These are phyloP conservation scores for Didymodactylos carnosus DNA, from an alignment of 2,888 invertebrate genomes.

Conservation along the genomic window DNA sequence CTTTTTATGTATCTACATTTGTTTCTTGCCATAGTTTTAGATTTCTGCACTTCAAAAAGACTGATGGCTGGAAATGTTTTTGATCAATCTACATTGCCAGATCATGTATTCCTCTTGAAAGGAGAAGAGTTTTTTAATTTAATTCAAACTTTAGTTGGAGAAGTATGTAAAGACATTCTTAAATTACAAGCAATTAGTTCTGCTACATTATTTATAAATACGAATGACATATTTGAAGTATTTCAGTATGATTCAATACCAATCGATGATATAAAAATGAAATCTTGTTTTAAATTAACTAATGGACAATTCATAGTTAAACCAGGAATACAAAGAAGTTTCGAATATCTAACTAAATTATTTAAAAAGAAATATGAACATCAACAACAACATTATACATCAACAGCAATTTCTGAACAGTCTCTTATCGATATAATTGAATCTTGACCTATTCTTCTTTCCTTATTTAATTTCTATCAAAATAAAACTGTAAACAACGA, in stretches of 20 bases:
- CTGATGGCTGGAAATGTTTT: too few relatives aligned
- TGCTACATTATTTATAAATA: neutral
- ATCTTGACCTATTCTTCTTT: too few relatives aligned
- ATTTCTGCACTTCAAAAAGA: too few relatives aligned
- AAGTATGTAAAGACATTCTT: neutral
- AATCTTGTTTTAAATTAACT: neutral
- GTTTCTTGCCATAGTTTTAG: too few relatives aligned
- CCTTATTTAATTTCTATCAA: too few relatives aligned
- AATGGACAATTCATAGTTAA: neutral
- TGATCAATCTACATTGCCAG: too few relatives aligned
- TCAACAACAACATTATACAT: neutral
- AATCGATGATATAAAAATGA: neutral
- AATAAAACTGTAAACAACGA: neutral
- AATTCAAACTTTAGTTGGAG: neutral
- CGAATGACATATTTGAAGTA: neutral
- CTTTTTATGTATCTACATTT: too few relatives aligned
- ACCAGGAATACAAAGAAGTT: neutral
- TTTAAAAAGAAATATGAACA: neutral
- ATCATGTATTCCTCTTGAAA: neutral
- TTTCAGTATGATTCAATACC: neutral
- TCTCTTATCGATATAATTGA: too few relatives aligned
- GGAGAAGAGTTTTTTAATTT: neutral
- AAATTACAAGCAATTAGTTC: neutral
- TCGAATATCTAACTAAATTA: neutral
- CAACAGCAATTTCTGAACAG: too few relatives aligned